These are phyloP conservation scores for Athetis lepigone DNA, from an alignment of 2,888 invertebrate genomes.

Conservation along the genomic window DNA sequence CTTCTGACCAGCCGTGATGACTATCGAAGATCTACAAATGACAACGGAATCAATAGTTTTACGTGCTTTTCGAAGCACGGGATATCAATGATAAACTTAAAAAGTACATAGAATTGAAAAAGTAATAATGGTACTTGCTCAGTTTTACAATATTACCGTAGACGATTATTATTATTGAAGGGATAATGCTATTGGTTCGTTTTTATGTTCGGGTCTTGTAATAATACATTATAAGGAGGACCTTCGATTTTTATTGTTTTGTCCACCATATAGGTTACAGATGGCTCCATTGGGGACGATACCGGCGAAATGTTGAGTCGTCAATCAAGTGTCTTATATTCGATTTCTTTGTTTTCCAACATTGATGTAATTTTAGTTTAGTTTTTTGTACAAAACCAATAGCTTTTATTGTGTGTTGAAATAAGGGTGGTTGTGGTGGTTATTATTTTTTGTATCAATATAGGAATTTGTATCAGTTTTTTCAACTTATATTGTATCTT, in stretches of 20 bases:
- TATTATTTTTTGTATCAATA: not conserved
- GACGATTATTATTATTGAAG: no score
- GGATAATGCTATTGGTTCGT: no score
- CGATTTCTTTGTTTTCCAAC: conserved; percentile 34
- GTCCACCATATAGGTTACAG: conserved; percentile 40
- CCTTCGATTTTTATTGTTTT: conserved; percentile 40
- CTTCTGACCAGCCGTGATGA: no score
- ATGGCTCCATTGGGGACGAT: conserved; percentile 46
- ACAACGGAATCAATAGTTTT: no score
- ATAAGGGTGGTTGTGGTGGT: not conserved
- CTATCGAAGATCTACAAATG: no score
- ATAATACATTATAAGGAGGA: conserved; percentile 27
- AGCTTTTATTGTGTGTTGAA: not conserved
- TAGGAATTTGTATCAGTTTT: not conserved
- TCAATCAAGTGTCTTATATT: conserved; percentile 42
- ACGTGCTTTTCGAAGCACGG: no score
- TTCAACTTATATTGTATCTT: not conserved
- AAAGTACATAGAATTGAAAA: no score
- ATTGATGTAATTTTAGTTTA: conserved; percentile 11
- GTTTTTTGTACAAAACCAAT: conserved; percentile 2
- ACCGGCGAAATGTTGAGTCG: conserved; percentile 37
- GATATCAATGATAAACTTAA: no score
- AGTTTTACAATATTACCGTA: no score
- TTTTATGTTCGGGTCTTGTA: conserved; percentile 18
- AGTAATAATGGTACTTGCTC: no score